Evolutionary conservation across 37 sponge, comb jelly and placozoan genomes (phyloP).

Genomic region (Eunapius fragilis): DNA sequence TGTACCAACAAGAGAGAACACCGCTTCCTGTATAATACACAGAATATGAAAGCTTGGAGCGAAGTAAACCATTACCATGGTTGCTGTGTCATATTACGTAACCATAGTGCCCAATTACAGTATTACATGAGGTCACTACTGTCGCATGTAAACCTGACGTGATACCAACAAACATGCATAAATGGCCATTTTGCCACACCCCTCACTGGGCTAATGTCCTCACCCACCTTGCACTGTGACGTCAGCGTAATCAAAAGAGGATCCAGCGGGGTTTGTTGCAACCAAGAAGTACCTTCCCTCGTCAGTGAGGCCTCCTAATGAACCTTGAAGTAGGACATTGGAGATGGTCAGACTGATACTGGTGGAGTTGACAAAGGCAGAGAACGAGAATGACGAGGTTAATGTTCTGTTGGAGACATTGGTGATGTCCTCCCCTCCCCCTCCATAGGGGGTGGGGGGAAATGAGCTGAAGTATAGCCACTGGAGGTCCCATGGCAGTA

Average conservation of each 20-base stretch:
- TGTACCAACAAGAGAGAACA: too few species aligned
- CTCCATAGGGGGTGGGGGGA: background rate
- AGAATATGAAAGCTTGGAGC: too few species aligned
- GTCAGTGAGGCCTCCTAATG: constrained; percentile 30
- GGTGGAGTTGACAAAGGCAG: background rate
- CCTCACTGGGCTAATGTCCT: background rate
- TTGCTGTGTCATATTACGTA: too few species aligned
- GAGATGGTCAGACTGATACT: constrained; percentile 18
- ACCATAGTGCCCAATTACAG: too few species aligned
- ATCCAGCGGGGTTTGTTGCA: constrained; percentile 69
- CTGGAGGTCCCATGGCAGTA: constrained; percentile 12
- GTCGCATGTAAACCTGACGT: too few species aligned
- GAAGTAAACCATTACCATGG: background rate
- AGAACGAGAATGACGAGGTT: constrained; percentile 24
- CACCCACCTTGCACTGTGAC: constrained; percentile 56
- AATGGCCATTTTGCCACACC: background rate
- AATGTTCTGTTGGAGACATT: constrained; percentile 28
- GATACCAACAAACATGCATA: too few species aligned
- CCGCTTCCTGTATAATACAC: too few species aligned
- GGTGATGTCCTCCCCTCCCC: constrained; percentile 52
- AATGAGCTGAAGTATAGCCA: constrained; percentile 47
- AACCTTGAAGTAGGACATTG: constrained; percentile 20
- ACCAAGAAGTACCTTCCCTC: constrained; percentile 65
- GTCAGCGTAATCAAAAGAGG: constrained; percentile 6
- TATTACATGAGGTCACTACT: too few species aligned